phyloP scores from a whole-genome alignment of 1,140 invertebrate species.

The Drosophila tani region DNA sequence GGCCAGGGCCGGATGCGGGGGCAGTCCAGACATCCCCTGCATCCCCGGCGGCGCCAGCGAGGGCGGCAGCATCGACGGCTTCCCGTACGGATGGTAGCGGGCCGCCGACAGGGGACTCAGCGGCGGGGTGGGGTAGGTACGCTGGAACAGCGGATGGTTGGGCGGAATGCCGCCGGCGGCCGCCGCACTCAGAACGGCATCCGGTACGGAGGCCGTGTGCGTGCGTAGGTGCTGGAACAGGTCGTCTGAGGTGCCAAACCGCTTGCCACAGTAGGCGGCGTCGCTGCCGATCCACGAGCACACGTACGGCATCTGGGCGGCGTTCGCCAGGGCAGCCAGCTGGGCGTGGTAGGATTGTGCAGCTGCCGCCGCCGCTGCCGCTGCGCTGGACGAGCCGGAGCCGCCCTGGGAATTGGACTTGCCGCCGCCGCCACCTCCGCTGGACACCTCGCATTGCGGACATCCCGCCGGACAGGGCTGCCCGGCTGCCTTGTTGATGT shows the following conservation, averaged over 20 bases:
- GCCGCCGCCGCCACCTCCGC: constrained; percentile 42
- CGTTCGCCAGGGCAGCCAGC: constrained; percentile 90
- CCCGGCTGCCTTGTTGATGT: constrained; percentile 87
- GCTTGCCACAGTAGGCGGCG: constrained; percentile 95
- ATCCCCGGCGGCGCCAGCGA: constrained; percentile 85
- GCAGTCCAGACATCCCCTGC: constrained; percentile 87
- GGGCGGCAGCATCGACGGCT: constrained; percentile 88
- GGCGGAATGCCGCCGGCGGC: constrained; percentile 86
- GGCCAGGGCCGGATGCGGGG: constrained; percentile 89
- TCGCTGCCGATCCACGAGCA: constrained; percentile 97
- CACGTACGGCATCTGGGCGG: constrained; percentile 91
- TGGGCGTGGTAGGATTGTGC: constrained; percentile 91
- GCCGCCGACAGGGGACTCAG: constrained; percentile 92
- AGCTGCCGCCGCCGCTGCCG: constrained; percentile 81
- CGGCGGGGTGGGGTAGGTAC: constrained; percentile 94
- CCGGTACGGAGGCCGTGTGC: constrained; percentile 89
- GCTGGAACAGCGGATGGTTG: constrained; percentile 89
- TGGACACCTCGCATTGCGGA: constrained; percentile 90
- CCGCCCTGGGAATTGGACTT: constrained; percentile 36
- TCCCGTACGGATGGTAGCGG: constrained; percentile 94
- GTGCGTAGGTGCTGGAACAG: constrained; percentile 94
- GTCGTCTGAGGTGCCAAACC: constrained; percentile 95
- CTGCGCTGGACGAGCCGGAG: constrained; percentile 50
- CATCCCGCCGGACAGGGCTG: constrained; percentile 94
- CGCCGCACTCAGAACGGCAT: constrained; percentile 86